Conservation (phyloP, 2,797 vertebrate species). For the Rhynchotus rufescens region DNA sequence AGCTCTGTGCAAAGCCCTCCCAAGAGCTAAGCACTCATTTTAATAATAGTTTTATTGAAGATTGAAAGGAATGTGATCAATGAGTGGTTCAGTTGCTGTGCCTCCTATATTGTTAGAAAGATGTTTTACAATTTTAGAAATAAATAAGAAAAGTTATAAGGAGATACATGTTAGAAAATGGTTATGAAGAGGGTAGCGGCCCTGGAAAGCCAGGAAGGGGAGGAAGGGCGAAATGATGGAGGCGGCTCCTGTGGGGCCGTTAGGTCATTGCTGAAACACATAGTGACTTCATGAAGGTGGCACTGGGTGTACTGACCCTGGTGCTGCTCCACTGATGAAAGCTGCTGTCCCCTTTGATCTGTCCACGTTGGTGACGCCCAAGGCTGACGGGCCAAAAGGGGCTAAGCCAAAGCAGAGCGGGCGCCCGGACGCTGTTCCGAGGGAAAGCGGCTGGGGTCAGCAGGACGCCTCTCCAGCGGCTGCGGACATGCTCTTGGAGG, state of each 20-base stretch:
- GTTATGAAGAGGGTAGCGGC: background rate
- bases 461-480: too few relatives aligned
- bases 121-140: slow-evolving; percentile 14
- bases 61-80: background rate
- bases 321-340: background rate
- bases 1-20: background rate
- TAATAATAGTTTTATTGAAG: slow-evolving; percentile 2
- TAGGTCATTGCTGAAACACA: slow-evolving; percentile 3
- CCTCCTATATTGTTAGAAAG: background rate
- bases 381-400: background rate
- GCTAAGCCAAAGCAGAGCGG: background rate
- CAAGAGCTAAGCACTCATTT: background rate
- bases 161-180: background rate
- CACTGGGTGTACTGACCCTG: background rate
- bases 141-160: background rate
- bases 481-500: background rate
- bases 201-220: background rate
- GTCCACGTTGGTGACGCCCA: background rate
- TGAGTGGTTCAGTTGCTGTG: background rate
- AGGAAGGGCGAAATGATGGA: background rate
- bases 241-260: background rate
- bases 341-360: background rate
- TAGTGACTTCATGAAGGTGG: background rate
- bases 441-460: too few relatives aligned
- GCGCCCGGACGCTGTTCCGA: too few relatives aligned